Base-by-base conservation (phyloP, 2,888 invertebrate species). In the Drosophila antonietae region DNA sequence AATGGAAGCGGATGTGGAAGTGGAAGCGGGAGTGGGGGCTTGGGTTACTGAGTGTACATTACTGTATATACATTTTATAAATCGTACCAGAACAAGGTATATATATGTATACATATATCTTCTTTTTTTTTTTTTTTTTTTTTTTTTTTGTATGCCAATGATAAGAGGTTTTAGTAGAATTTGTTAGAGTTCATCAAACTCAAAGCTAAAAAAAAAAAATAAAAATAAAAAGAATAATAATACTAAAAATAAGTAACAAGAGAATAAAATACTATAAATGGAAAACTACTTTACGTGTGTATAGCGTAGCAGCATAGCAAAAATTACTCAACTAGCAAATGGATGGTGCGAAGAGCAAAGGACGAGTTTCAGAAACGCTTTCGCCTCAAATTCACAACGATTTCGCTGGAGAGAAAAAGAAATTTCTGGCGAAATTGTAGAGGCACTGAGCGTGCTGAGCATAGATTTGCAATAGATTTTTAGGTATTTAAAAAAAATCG, bases 161-260 rank as follows among this genome's bases (percentile, higher is more conserved):
- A 65, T 64, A 49, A 6, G 23, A 62, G 49, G n/a, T 64, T 78
- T 73, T 84, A 84, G 84, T 84, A 78, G 87, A 84, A 84, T 82
- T 87, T 76, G 71, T 87, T 84, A 68, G 68, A 72, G 75, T 55
- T 73, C 51, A 59, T 37, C 43, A 56, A 63, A 53, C 73, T 68
- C 67, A 61, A 68, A 52, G 64, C 37, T 37, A 67, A 59, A 51
- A 18, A 37, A 10, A 39, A 55, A 55, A 28, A 8, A 18, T n/a
- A 18, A 35, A 7, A 41, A 0, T 3, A 33, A 33, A 57, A 53
- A 56, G 10, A 43, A 35, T 2, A 18, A 52, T 53, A 56, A 44
- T 41, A 52, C 61, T 58, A 66, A 64, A 43, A 14, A 47, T 15
- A 39, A 55, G 28, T 28, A 4, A 28, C 23, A 43, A 8, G 28